phyloP scores from a whole-genome alignment of 2,888 invertebrate genomes.

The Andrena haemorrhoa region DNA sequence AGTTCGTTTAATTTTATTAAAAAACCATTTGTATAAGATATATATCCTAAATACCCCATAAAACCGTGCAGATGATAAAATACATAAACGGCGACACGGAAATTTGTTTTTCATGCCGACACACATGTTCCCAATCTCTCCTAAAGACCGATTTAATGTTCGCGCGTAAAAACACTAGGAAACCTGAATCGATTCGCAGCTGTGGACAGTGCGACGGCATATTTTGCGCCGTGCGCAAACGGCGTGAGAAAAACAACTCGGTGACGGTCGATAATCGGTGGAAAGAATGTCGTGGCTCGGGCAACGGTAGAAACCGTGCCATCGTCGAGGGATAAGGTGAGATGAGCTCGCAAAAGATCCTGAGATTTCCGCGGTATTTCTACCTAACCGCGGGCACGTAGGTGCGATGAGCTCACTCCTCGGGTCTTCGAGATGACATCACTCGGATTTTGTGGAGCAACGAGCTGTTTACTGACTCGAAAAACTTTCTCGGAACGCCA shows the following conservation, averaged over 20 bases:
- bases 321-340: slow-evolving; percentile 1
- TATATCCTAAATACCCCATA: background rate
- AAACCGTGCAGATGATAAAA: too few species aligned
- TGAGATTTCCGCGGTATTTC: slow-evolving; percentile 50
- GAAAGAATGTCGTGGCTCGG: slow-evolving; percentile 16
- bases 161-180: background rate
- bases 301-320: slow-evolving; percentile 7
- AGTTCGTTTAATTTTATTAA: too few species aligned
- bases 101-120: background rate
- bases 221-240: slow-evolving; percentile 5
- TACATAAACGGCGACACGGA: too few species aligned
- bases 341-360: slow-evolving; percentile 39
- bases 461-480: slow-evolving; percentile 58
- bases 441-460: slow-evolving; percentile 49
- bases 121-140: background rate
- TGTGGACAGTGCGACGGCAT: background rate
- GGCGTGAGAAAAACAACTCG: slow-evolving; percentile 11
- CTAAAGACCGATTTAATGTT: background rate
- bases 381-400: slow-evolving; percentile 58
- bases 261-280: slow-evolving; percentile 23
- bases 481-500: slow-evolving; percentile 33
- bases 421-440: slow-evolving; percentile 69
- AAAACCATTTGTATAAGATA: too few species aligned
- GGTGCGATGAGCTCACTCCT: slow-evolving; percentile 67
- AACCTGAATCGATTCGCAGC: background rate